Evolutionary conservation across 2,113 vertebrate genomes (phyloP).

Genomic region (Egretta garzetta): DNA sequence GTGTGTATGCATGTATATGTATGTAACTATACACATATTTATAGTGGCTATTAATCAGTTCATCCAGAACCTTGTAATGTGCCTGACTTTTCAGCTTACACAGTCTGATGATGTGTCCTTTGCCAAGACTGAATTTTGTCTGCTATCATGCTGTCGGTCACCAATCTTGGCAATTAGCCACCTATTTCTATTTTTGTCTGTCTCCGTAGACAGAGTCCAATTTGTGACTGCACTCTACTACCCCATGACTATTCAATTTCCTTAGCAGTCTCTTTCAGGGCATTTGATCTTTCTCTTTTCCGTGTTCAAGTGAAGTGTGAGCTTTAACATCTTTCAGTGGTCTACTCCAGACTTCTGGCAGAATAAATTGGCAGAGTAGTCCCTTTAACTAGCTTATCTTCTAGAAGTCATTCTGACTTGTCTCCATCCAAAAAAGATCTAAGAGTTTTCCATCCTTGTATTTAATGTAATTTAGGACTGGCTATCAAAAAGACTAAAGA

Average conservation of each 20-base stretch:
- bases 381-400: not conserved
- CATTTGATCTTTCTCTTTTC: not conserved
- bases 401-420: not conserved
- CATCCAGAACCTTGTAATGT: not conserved
- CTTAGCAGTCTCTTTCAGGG: not conserved
- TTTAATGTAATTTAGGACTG: not conserved
- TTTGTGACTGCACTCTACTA: not conserved
- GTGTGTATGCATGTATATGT: not conserved
- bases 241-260: not conserved
- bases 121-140: not conserved
- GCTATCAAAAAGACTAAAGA: not conserved
- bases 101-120: not conserved
- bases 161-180: not conserved
- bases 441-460: not conserved
- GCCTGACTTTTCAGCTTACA: not conserved
- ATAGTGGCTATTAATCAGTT: not conserved
- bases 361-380: not conserved
- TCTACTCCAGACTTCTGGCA: not conserved
- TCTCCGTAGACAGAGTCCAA: not conserved
- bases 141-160: not conserved
- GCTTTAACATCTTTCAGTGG: rapidly evolving
- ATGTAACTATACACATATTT: not conserved
- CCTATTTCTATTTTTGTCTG: not conserved
- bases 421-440: not conserved
- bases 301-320: not conserved